phyloP scores from a whole-genome alignment of 2,888 invertebrate species.

The Eurytoma adleriae region DNA sequence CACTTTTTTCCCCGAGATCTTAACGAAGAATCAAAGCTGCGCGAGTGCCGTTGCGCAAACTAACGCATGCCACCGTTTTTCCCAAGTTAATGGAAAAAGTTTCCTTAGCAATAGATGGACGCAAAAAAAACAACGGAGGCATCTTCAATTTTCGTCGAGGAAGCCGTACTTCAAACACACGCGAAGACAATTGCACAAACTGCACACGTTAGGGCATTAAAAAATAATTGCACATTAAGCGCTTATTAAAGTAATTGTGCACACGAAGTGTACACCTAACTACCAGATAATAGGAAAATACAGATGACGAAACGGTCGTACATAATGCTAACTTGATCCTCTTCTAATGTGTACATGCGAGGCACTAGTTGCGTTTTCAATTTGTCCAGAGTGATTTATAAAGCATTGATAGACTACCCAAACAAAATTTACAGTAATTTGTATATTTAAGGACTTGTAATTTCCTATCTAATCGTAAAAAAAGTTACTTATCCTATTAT shows the following conservation, averaged over 20 bases:
- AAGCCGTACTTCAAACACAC: background rate
- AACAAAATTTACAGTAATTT: too few relatives aligned
- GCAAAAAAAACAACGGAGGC: background rate
- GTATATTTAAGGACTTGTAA: too few relatives aligned
- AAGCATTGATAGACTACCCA: too few relatives aligned
- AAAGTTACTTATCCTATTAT: too few relatives aligned
- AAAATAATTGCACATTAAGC: constrained; percentile 43
- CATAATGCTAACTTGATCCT: constrained; percentile 5
- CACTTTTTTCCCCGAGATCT: too few relatives aligned
- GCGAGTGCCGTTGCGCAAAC: background rate
- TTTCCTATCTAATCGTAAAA: too few relatives aligned
- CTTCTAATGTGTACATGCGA: background rate
- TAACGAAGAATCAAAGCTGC: too few relatives aligned
- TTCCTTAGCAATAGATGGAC: background rate
- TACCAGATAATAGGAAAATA: constrained; percentile 43
- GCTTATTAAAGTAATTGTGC: constrained; percentile 45
- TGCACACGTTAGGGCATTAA: constrained; percentile 9
- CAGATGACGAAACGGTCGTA: constrained; percentile 36
- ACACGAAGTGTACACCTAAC: constrained; percentile 24
- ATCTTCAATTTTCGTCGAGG: constrained; percentile 27
- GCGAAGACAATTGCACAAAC: constrained; percentile 37
- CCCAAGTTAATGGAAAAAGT: constrained; percentile 3
- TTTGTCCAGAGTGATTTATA: too few relatives aligned
- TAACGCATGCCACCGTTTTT: background rate
- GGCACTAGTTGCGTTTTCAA: too few relatives aligned